Conservation (phyloP, 2,797 vertebrate species). For the Rhadinocentrus ornatus region DNA sequence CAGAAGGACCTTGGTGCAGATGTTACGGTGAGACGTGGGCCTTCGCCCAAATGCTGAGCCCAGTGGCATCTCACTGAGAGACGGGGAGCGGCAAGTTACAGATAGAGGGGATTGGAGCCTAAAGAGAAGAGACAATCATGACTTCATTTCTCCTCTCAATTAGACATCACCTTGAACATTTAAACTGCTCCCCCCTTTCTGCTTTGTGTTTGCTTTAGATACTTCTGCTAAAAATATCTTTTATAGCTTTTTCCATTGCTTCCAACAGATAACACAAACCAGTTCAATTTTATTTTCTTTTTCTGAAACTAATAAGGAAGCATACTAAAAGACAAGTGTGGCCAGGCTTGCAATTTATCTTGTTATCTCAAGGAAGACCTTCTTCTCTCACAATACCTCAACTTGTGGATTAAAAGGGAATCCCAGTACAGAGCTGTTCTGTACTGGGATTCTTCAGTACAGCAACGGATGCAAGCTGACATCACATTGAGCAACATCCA, state of each 20-base stretch:
- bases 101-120: conserved; percentile 84
- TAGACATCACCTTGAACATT: background rate
- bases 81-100: conserved; percentile 78
- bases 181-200: background rate
- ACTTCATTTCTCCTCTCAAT: background rate
- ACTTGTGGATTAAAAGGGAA: no score
- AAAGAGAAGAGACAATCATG: conserved; percentile 11
- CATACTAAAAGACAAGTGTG: no score
- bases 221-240: no score
- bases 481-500: no score
- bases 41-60: conserved; percentile 81
- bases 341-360: no score
- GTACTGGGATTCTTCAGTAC: no score
- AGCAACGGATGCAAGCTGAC: no score
- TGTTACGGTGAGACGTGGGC: conserved; percentile 87
- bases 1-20: conserved; percentile 93
- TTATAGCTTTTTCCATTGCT: background rate
- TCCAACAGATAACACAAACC: background rate
- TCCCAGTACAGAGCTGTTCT: no score
- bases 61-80: conserved; percentile 83
- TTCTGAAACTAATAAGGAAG: background rate
- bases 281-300: background rate
- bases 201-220: no score
- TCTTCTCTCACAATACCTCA: no score
- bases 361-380: no score